Conservation (phyloP, 2,113 vertebrate genomes). For the Rhinoptilus africanus region DNA sequence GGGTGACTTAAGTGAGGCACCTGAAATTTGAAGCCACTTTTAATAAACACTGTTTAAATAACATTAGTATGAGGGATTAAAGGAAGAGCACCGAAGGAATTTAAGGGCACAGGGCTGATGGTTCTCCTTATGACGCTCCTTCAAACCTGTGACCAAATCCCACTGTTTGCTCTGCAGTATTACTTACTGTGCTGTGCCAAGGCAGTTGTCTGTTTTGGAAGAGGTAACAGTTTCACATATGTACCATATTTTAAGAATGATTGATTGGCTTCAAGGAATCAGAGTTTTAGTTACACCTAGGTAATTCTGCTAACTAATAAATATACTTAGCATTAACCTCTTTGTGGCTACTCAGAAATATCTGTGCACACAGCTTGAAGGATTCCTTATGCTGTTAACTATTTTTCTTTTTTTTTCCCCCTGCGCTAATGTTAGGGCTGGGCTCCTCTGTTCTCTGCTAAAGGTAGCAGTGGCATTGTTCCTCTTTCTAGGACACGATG, state of each 20-base stretch:
- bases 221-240: conserved; percentile 44
- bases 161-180: background rate
- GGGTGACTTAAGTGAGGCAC: background rate
- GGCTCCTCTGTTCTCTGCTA: background rate
- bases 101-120: conserved; percentile 10
- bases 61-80: conserved; percentile 55
- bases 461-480: background rate
- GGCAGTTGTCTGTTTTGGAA: conserved; percentile 38
- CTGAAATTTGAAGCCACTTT: conserved; percentile 47
- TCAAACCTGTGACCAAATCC: background rate
- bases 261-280: conserved; percentile 5
- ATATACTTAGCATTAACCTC: background rate
- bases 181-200: background rate
- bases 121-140: background rate
- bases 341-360: background rate
- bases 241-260: conserved; percentile 55
- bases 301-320: background rate
- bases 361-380: background rate
- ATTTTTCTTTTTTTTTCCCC: background rate
- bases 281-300: conserved; percentile 2
- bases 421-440: background rate
- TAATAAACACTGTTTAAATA: conserved; percentile 48
- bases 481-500: background rate
- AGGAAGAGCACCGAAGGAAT: conserved; percentile 14
- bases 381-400: background rate